These are phyloP conservation scores for Amblyraja radiata DNA, from an alignment of 2,797 vertebrate genomes.

Conservation along the genomic window DNA sequence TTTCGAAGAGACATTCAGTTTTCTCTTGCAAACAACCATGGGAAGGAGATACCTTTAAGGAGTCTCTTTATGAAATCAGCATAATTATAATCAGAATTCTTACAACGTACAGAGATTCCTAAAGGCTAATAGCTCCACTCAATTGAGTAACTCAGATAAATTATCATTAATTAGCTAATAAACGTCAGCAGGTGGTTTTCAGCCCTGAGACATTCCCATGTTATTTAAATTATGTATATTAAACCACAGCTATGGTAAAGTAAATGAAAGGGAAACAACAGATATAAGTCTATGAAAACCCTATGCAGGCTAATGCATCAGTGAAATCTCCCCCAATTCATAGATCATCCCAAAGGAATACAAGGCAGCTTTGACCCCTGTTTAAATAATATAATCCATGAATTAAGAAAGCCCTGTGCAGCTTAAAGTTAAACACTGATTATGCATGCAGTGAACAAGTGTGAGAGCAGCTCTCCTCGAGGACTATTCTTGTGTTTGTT, in stretches of 20 bases:
- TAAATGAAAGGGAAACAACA: slow-evolving; percentile 70
- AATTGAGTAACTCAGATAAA: slow-evolving; percentile 94
- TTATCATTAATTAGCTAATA: slow-evolving; percentile 99
- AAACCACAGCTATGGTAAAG: slow-evolving; percentile 66
- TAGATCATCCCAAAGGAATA: slow-evolving; percentile 69
- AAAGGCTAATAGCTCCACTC: slow-evolving; percentile 78
- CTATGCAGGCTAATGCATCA: slow-evolving; percentile 55
- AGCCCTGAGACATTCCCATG: slow-evolving; percentile 83
- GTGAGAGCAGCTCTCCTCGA: slow-evolving; percentile 41
- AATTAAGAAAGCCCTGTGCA: slow-evolving; percentile 45
- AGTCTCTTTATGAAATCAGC: slow-evolving; percentile 80
- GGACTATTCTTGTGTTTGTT: slow-evolving; percentile 53
- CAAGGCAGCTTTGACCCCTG: slow-evolving; percentile 64
- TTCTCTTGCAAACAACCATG: slow-evolving; percentile 62
- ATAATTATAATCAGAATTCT: slow-evolving; percentile 87
- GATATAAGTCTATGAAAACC: slow-evolving; percentile 56
- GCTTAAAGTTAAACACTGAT: slow-evolving; percentile 58
- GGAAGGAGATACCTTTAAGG: slow-evolving; percentile 76
- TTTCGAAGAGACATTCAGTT: slow-evolving; percentile 59
- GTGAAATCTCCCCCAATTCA: slow-evolving; percentile 61
- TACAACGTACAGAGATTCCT: slow-evolving; percentile 73
- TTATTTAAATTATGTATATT: slow-evolving; percentile 94
- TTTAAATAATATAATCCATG: slow-evolving; percentile 56
- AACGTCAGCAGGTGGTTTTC: slow-evolving; percentile 91
- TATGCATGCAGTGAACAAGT: slow-evolving; percentile 55